Base-by-base conservation (phyloP, 2,888 invertebrate genomes). In the Mystacides longicornis region DNA sequence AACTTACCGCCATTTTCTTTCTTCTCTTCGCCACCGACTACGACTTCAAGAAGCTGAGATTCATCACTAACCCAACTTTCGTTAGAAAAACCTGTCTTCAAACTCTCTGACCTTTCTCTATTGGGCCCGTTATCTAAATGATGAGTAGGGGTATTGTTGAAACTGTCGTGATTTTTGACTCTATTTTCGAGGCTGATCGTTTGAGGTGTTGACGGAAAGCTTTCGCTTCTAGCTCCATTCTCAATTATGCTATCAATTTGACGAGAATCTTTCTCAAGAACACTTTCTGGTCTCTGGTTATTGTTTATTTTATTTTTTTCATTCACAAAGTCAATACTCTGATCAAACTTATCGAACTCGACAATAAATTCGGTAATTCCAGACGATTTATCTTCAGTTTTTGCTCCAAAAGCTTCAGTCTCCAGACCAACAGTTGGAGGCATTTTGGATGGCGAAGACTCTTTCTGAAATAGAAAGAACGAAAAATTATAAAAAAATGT, bases 331-430 rank as follows among this genome's bases (percentile, higher is more conserved):
- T 14, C 37, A 37, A 37, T 37, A 16, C 37, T 37, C 16, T 37
- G 37, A 14, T 37, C 37, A 3, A 37, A n/a, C 16, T 37, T 14
- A 14, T 37, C 37, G 16, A 37, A 37, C 16, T 37, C 37, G 14
- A 37, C 16, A 14, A 37, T 37, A 37, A 37, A 37, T 14, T 37
- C 37, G 14, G 37, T 37, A 3, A 37, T 16, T 37, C n/a, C 3
- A 16, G n/a, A n/a, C n/a, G 14, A n/a, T 37, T 37, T 37, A 16
- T 37, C 37, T 37, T 37, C 37, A 7, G 37, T 37, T 14, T 37
- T 37, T n/a, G 37, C 37, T n/a, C 37, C 37, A 37, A 37, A 37
- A n/a, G 37, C 37, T 37, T 37, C 37, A n/a, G 37, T 7, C 37
- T 37, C 37, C 3, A 37, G 14, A 16, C 37, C 37, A n/a, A 37